Conservation (phyloP, 23 tunicate genomes). For the Aplidium turbinatum region DNA sequence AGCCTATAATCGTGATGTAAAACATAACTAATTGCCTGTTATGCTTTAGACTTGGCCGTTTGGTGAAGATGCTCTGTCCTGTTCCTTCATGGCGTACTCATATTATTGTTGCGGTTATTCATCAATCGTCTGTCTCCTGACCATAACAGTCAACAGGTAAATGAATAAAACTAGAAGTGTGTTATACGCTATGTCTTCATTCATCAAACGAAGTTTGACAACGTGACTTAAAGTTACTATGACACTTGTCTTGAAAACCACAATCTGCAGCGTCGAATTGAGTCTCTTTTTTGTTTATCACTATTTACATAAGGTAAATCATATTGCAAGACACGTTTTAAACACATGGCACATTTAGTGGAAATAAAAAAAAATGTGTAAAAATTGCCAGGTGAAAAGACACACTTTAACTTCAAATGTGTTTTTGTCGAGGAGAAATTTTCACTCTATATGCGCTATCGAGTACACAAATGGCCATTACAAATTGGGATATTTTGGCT, state of each 20-base stretch:
- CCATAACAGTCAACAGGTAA: constrained; percentile 80
- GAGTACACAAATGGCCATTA: too few relatives aligned
- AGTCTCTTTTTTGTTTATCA: too few relatives aligned
- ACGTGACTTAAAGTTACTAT: too few relatives aligned
- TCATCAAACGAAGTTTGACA: not conserved
- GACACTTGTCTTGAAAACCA: too few relatives aligned
- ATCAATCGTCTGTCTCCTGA: constrained; percentile 72
- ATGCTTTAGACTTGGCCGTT: constrained; percentile 70
- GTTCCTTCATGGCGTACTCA: constrained; percentile 73
- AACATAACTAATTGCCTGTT: too few relatives aligned
- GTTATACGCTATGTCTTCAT: not conserved
- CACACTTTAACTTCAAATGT: too few relatives aligned
- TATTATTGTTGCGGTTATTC: constrained; percentile 89
- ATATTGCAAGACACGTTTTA: too few relatives aligned
- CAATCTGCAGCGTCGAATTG: too few relatives aligned
- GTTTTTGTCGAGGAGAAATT: too few relatives aligned
- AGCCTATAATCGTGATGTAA: too few relatives aligned
- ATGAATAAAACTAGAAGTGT: not conserved
- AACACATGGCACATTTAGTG: not conserved
- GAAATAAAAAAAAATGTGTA: not conserved
- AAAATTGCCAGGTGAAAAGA: not conserved
- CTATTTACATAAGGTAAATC: too few relatives aligned
- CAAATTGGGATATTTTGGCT: not conserved
- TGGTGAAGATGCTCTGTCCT: constrained; percentile 55
- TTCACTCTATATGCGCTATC: too few relatives aligned